These are phyloP conservation scores for Ptychodera flava DNA, from an alignment of 35 echinoderm and acorn worm genomes.

Conservation along the genomic window DNA sequence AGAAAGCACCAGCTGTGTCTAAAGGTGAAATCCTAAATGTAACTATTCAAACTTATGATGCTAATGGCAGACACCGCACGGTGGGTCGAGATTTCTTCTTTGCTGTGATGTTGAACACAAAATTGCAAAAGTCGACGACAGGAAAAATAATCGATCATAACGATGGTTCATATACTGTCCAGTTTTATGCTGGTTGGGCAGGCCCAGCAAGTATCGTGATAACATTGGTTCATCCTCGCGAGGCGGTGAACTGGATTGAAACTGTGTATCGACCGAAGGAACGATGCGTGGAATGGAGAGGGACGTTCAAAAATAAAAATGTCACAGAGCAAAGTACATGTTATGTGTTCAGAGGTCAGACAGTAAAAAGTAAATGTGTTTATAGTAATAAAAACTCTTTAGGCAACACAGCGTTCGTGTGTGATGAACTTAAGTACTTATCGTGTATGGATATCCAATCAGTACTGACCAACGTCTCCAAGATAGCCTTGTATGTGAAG, in stretches of 20 bases:
- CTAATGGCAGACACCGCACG: neutral
- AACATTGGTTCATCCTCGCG: slow-evolving; percentile 24
- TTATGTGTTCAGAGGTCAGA: neutral
- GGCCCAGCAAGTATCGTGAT: slow-evolving; percentile 15
- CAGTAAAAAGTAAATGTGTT: neutral
- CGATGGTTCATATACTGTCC: slow-evolving; percentile 49
- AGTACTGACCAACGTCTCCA: too few relatives aligned
- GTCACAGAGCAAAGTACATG: neutral
- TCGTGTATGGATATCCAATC: too few relatives aligned
- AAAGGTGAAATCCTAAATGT: neutral
- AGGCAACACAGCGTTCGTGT: neutral
- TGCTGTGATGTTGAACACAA: neutral
- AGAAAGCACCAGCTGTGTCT: too few relatives aligned
- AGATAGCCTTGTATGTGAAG: too few relatives aligned
- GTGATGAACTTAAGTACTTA: too few relatives aligned
- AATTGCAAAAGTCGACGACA: neutral
- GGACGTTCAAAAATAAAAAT: neutral
- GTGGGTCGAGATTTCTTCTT: neutral
- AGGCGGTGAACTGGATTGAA: slow-evolving; percentile 11
- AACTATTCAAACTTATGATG: neutral
- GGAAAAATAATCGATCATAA: slow-evolving; percentile 28
- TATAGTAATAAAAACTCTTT: neutral
- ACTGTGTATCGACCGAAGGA: neutral
- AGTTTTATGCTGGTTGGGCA: slow-evolving; percentile 38
- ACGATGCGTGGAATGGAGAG: neutral